Conservation (phyloP, 2,113 vertebrate genomes). For the Chlorodrepanis virens region DNA sequence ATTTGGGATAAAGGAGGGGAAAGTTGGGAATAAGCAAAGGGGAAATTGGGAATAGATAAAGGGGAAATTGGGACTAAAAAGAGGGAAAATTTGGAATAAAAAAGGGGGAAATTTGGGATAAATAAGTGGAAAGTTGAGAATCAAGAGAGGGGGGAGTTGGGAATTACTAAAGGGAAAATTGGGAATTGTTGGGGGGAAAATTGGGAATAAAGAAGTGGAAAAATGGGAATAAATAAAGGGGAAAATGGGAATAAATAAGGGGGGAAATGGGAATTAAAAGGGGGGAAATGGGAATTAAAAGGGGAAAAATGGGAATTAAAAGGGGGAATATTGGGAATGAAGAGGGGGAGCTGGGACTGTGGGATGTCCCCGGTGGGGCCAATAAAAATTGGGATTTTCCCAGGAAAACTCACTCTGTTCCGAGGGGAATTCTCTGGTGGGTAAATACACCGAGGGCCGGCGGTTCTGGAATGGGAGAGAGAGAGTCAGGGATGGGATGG, state of each 20-base stretch:
- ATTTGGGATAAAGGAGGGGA: no score
- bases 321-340: neutral
- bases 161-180: accelerated
- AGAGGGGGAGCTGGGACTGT: neutral
- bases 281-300: neutral
- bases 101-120: no score
- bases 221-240: accelerated
- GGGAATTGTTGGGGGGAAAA: no score
- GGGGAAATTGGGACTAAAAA: accelerated
- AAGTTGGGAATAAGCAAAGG: accelerated
- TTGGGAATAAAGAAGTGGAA: accelerated
- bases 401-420: neutral
- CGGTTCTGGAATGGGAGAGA: neutral
- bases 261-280: accelerated
- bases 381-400: neutral
- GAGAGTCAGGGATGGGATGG: neutral
- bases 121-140: neutral
- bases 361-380: no score
- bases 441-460: neutral
- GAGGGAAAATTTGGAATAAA: accelerated
- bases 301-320: no score
- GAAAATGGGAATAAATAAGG: neutral
- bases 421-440: neutral
- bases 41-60: accelerated
- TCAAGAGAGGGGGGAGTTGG: accelerated